Percentiles rank a stretch among this genome's conserved stretches.
These are phyloP conservation scores for Galagoides demidoff DNA, from an alignment of 2,797 vertebrate genomes.

Conservation along the genomic window DNA sequence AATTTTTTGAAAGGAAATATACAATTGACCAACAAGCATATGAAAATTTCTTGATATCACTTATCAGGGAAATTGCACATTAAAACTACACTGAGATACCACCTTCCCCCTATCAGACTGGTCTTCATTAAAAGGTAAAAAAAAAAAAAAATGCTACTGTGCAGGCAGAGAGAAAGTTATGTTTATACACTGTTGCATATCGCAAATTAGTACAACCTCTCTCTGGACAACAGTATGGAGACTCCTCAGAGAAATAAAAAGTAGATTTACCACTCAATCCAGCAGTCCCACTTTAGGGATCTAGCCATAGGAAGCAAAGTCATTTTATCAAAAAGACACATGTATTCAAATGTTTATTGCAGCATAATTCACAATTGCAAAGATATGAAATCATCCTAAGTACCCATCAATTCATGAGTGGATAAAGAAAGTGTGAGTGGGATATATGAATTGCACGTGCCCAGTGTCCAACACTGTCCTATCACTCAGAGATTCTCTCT, in stretches of 20 bases:
- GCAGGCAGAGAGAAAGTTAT: neutral
- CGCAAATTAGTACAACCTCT: neutral
- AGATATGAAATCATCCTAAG: neutral
- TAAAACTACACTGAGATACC: neutral
- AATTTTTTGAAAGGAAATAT: neutral
- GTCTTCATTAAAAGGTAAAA: neutral
- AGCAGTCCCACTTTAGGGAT: neutral
- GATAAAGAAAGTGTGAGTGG: neutral
- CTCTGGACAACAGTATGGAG: neutral
- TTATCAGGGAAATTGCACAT: neutral
- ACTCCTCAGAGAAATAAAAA: neutral
- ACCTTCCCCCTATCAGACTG: neutral
- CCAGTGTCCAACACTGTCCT: neutral
- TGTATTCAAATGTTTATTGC: neutral
- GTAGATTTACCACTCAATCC: neutral
- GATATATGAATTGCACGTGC: neutral
- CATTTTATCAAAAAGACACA: neutral
- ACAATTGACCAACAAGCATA: neutral
- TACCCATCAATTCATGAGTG: neutral
- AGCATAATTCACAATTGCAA: neutral
- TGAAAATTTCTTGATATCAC: neutral
- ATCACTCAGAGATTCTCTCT: neutral
- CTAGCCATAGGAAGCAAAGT: neutral
- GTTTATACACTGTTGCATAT: neutral
- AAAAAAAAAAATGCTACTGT: neutral